These are phyloP conservation scores for Motacilla tschutschensis DNA, from an alignment of 2,113 vertebrate species.

Conservation along the genomic window DNA sequence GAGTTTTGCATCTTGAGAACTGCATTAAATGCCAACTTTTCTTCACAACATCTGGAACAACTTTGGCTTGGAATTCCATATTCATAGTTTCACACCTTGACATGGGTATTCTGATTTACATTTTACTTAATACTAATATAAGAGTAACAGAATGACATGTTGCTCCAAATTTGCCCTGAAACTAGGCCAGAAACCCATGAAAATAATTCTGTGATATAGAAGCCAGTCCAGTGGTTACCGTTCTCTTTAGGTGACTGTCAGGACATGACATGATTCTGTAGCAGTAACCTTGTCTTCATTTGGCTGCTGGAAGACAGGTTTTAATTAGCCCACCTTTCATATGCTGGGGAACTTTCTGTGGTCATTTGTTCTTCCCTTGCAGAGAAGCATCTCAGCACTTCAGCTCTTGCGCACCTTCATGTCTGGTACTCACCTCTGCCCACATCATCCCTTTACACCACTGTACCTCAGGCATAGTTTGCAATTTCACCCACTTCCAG, in stretches of 20 bases:
- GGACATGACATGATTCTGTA: neutral
- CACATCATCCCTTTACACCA: neutral
- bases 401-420: neutral
- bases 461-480: neutral
- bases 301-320: neutral
- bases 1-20: neutral
- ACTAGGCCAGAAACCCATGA: neutral
- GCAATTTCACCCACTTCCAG: neutral
- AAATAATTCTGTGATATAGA: neutral
- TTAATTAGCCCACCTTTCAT: constrained; percentile 1
- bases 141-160: neutral
- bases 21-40: neutral
- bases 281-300: neutral
- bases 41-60: neutral
- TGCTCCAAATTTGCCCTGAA: neutral
- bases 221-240: neutral
- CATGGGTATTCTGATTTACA: neutral
- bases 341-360: neutral
- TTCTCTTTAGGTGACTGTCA: neutral
- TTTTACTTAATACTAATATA: neutral
- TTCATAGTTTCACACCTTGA: neutral
- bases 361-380: neutral
- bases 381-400: neutral
- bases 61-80: neutral
- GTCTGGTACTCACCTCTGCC: neutral